These are phyloP conservation scores for Carapus acus DNA, from an alignment of 2,797 vertebrate species.

Conservation along the genomic window DNA sequence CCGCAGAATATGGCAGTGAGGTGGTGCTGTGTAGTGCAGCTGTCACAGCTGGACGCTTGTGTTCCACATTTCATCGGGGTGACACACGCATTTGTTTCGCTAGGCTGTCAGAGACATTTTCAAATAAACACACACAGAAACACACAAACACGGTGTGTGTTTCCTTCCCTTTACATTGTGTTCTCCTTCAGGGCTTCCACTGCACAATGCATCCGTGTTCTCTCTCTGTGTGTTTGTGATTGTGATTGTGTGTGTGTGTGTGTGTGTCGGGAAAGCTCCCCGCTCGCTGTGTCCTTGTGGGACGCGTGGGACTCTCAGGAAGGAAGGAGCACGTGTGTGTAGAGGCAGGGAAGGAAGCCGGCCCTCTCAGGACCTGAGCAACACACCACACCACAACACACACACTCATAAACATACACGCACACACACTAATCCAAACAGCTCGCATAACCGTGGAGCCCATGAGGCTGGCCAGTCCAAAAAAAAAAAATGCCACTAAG, in stretches of 20 bases:
- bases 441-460: constrained; percentile 38
- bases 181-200: constrained; percentile 16
- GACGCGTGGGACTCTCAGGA: constrained; percentile 58
- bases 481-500: constrained; percentile 28
- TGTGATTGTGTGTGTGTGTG: too few relatives aligned
- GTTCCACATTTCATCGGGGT: too few relatives aligned
- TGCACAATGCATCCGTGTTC: constrained; percentile 14
- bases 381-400: constrained; percentile 60
- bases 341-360: constrained; percentile 62
- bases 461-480: constrained; percentile 25
- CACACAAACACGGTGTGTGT: not conserved
- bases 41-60: too few relatives aligned
- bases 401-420: too few relatives aligned
- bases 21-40: too few relatives aligned
- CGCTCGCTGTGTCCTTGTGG: constrained; percentile 37
- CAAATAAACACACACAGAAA: constrained; percentile 1
- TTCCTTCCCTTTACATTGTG: constrained; percentile 1
- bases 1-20: too few relatives aligned
- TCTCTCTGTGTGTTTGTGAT: too few relatives aligned
- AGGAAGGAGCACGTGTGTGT: constrained; percentile 71
- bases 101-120: not conserved
- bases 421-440: constrained; percentile 49
- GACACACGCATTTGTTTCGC: too few relatives aligned
- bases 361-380: constrained; percentile 55
- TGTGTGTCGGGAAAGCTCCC: constrained; percentile 28